Percentiles rank a stretch among this genome's conserved stretches.
These are phyloP conservation scores for Scatophagus argus DNA, from an alignment of 2,113 vertebrate genomes.

Conservation along the genomic window DNA sequence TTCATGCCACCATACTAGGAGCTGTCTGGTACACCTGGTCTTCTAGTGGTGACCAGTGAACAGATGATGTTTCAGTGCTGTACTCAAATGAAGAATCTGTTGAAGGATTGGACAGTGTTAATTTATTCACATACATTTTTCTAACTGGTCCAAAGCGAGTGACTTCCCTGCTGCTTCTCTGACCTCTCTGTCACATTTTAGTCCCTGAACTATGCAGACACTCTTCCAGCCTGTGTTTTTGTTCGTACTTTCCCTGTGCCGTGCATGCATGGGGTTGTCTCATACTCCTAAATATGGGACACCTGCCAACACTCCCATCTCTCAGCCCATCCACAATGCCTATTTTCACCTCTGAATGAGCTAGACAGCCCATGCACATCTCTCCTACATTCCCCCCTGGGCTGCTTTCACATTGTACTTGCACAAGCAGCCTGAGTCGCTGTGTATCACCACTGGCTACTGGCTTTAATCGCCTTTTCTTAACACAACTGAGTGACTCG, in stretches of 20 bases:
- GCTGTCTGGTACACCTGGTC: neutral
- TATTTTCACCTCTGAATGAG: slow-evolving; percentile 76
- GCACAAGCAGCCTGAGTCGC: slow-evolving; percentile 32
- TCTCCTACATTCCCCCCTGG: slow-evolving; percentile 12
- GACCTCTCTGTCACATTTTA: slow-evolving; percentile 21
- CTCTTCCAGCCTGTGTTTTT: slow-evolving; percentile 30
- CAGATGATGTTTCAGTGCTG: neutral
- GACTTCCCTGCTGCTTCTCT: slow-evolving; percentile 32
- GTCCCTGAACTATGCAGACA: slow-evolving; percentile 31
- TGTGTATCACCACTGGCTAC: slow-evolving; percentile 6
- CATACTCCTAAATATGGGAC: slow-evolving; percentile 47
- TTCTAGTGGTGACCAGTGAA: neutral
- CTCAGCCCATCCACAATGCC: slow-evolving; percentile 49
- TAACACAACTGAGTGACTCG: slow-evolving; percentile 18
- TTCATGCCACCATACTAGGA: neutral
- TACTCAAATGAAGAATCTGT: neutral
- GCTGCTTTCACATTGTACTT: slow-evolving; percentile 28
- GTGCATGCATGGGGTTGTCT: slow-evolving; percentile 47
- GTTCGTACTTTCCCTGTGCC: slow-evolving; percentile 23
- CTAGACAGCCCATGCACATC: slow-evolving; percentile 24
- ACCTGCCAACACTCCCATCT: slow-evolving; percentile 61
- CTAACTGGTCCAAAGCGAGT: neutral
- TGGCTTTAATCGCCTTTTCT: slow-evolving; percentile 42
- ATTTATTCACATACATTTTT: slow-evolving; percentile 8
- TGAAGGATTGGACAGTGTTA: neutral